Evolutionary conservation across 2,797 vertebrate species (phyloP), one percentile per base, ranked within the genome.

Genomic region (Lepus oiostolus): DNA sequence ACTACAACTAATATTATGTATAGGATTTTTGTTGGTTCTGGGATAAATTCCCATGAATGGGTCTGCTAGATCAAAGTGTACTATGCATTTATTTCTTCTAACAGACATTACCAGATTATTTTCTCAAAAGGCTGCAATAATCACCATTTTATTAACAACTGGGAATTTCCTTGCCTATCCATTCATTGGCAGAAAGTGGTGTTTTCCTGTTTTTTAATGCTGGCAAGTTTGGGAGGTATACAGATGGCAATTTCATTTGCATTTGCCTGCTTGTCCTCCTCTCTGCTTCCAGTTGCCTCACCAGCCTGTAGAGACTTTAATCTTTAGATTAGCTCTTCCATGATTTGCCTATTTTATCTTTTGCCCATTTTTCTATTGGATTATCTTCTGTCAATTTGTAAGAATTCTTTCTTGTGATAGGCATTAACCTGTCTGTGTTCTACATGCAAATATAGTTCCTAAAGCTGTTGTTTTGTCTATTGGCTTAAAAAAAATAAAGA

Each of bases 331-430:
- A 63, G 11, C 12, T 85, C 6, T 88, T 62, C 72, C 76, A 68
- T 82, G 22, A 83, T 90, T 91, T 88, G 30, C 52, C 24, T 92
- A 65, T 38, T 89, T 91, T 74, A 70, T 72, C 50, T 16, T 90
- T 85, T 93, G 9, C 28, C 50, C 6, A 80, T 62, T 91, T 75
- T 93, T 71, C n/a, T 67, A 62, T 83, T 80, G 68, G 19, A 95
- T 90, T 84, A 75, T 81, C 52, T 72, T n/a, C 68, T 7, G 2
- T 86, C 30, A 17, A 10, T 85, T 90, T 90, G 1, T 88, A 63
- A 77, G n/a, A 85, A 91, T 0, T 74, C 4, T 38, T 72, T 76
- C 6, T 77, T 76, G 60, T 65, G 94, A 38, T 68, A 95, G 28
- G 52, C 54, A 83, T 32, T 84, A 91, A 71, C 32, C 32, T 72